phyloP scores from a whole-genome alignment of 2,888 invertebrate species.

The Saturnia japonica region DNA sequence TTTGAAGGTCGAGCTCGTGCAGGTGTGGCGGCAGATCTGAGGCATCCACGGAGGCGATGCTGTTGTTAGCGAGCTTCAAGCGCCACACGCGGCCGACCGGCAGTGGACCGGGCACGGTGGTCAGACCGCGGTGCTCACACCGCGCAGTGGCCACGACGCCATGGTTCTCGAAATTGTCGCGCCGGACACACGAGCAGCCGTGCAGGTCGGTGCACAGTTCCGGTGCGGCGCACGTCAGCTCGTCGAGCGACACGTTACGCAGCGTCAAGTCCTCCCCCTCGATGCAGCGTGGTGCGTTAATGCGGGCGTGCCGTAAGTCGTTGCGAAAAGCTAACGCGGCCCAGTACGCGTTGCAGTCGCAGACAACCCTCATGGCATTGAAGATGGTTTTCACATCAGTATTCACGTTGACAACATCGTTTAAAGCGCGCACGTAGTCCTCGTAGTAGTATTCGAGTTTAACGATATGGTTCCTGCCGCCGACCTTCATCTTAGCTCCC shows the following conservation, averaged over 20 bases:
- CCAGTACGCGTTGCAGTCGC: no score
- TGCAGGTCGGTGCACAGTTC: constrained; percentile 25
- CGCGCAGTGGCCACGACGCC: constrained; percentile 29
- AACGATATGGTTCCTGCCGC: no score
- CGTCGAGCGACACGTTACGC: constrained; percentile 27
- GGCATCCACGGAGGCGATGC: constrained; percentile 27
- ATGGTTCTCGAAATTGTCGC: not conserved
- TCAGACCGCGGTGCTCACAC: constrained; percentile 24
- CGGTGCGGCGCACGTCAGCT: constrained; percentile 25
- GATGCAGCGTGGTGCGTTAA: not conserved
- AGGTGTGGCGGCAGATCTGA: constrained; percentile 23
- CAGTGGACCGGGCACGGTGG: constrained; percentile 19
- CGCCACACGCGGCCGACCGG: constrained; percentile 8
- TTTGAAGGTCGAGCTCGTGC: constrained; percentile 29
- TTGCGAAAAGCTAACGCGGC: no score
- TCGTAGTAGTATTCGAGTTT: no score
- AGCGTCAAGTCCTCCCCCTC: constrained; percentile 3
- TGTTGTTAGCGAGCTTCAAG: constrained; percentile 29
- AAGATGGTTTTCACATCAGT: no score
- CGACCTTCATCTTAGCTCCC: no score
- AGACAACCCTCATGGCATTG: no score
- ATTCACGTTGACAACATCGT: no score
- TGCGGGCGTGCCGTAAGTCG: not conserved
- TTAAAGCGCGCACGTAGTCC: no score
- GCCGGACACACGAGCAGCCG: constrained; percentile 29